phyloP scores from a whole-genome alignment of 2,797 vertebrate genomes.

The Sebastes kiyomatsui region DNA sequence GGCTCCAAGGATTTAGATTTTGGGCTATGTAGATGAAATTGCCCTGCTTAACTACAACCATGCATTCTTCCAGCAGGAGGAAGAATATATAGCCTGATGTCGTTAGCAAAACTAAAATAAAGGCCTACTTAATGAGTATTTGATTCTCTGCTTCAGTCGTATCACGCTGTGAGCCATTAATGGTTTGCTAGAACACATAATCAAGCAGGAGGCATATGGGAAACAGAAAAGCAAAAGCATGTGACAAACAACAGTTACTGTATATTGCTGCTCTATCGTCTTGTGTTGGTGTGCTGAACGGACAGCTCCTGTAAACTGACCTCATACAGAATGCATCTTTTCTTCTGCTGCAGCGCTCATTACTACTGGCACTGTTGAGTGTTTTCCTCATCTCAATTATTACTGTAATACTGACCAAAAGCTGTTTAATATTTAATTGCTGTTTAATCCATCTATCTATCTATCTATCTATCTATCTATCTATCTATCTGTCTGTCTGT shows the following conservation, averaged over 20 bases:
- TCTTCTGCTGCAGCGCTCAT: background rate
- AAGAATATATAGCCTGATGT: too few relatives aligned
- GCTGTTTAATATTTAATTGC: background rate
- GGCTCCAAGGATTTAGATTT: too few relatives aligned
- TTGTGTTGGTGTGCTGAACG: constrained; percentile 1
- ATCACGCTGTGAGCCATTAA: background rate
- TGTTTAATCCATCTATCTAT: background rate
- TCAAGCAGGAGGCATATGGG: background rate
- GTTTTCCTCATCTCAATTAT: background rate
- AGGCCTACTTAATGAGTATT: background rate
- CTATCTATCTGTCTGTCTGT: too few relatives aligned
- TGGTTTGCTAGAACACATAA: too few relatives aligned
- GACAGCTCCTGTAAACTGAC: background rate
- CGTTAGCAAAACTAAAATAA: too few relatives aligned
- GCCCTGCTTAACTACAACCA: too few relatives aligned
- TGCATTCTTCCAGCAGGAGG: too few relatives aligned
- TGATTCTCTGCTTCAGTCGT: background rate
- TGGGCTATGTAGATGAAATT: too few relatives aligned
- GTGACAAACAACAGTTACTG: background rate
- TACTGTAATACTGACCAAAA: background rate
- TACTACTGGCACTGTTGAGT: background rate
- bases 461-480: too few relatives aligned
- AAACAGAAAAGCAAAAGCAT: background rate
- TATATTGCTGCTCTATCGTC: background rate
- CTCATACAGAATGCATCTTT: too few relatives aligned